Percentiles rank a stretch among this genome's conserved stretches.
These are phyloP conservation scores for Hipparchia semele DNA, from an alignment of 2,888 invertebrate genomes.

Conservation along the genomic window DNA sequence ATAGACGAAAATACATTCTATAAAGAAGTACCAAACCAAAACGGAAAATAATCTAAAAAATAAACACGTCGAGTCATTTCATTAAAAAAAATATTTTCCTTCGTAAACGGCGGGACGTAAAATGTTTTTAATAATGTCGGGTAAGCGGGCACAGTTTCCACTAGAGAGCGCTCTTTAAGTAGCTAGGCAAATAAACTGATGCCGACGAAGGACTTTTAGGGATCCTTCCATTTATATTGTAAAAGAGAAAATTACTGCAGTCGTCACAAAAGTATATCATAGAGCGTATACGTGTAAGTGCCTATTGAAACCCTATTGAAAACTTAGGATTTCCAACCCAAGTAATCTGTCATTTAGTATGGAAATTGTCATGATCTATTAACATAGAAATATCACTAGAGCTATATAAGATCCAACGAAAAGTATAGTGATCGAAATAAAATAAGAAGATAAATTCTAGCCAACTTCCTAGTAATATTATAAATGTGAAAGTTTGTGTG, in stretches of 20 bases:
- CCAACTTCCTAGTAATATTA: too few relatives aligned
- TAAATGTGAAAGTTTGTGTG: too few relatives aligned
- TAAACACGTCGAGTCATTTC: constrained; percentile 15
- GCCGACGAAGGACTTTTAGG: constrained; percentile 41
- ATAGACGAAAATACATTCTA: not conserved
- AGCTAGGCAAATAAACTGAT: constrained; percentile 58
- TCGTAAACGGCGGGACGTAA: constrained; percentile 32
- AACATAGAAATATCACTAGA: not conserved
- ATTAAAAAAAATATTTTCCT: constrained; percentile 28
- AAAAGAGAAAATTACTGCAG: too few relatives aligned
- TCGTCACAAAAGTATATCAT: too few relatives aligned
- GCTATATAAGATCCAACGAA: too few relatives aligned
- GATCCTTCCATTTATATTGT: constrained; percentile 9
- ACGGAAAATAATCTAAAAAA: constrained; percentile 19
- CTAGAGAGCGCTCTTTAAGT: constrained; percentile 52
- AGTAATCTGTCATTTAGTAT: too few relatives aligned
- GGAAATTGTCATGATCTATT: too few relatives aligned
- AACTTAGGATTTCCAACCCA: too few relatives aligned
- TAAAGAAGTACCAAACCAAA: constrained; percentile 5
- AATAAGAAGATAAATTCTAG: too few relatives aligned
- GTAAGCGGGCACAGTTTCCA: constrained; percentile 52
- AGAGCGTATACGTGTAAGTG: too few relatives aligned
- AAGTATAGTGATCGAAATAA: too few relatives aligned
- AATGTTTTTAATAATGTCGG: constrained; percentile 46
- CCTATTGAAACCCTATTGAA: too few relatives aligned